Evolutionary conservation across 2,797 vertebrate genomes (phyloP).

Genomic region (Kryptopterus vitreolus): DNA sequence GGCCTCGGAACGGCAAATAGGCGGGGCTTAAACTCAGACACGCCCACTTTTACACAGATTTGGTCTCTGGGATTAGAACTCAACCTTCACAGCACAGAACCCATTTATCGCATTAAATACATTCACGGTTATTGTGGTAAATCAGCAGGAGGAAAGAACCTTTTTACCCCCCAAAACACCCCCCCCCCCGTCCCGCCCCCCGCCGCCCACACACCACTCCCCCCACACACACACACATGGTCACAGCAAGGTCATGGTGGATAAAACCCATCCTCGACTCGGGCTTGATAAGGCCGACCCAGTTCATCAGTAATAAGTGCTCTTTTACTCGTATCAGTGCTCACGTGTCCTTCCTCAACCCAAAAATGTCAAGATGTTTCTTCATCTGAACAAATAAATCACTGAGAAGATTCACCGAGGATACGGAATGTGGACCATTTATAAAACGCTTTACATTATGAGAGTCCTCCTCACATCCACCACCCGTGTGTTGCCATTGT

Average conservation of each 20-base stretch:
- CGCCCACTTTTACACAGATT: not conserved
- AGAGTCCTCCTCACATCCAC: too few species aligned
- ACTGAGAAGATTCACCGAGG: slow-evolving; percentile 1
- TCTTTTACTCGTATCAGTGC: slow-evolving; percentile 35
- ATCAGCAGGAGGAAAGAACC: not conserved
- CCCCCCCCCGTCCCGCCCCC: not conserved
- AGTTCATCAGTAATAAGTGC: slow-evolving; percentile 59
- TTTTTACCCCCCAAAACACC: not conserved
- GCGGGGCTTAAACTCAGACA: not conserved
- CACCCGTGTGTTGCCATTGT: too few species aligned
- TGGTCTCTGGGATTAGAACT: not conserved
- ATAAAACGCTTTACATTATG: too few species aligned
- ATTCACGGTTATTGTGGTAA: not conserved
- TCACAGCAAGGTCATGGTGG: slow-evolving; percentile 21
- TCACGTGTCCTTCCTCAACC: slow-evolving; percentile 32
- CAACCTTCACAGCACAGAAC: not conserved
- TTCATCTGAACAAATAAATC: slow-evolving; percentile 15
- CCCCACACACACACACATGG: too few species aligned
- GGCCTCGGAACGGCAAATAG: not conserved
- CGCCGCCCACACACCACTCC: too few species aligned
- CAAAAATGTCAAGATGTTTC: slow-evolving; percentile 48
- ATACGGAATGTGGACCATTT: not conserved
- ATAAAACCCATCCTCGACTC: slow-evolving; percentile 1
- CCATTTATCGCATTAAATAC: not conserved
- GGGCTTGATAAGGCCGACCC: slow-evolving; percentile 50